Base-by-base conservation (phyloP, 2,888 invertebrate species). In the Cephus rjabovi region DNA sequence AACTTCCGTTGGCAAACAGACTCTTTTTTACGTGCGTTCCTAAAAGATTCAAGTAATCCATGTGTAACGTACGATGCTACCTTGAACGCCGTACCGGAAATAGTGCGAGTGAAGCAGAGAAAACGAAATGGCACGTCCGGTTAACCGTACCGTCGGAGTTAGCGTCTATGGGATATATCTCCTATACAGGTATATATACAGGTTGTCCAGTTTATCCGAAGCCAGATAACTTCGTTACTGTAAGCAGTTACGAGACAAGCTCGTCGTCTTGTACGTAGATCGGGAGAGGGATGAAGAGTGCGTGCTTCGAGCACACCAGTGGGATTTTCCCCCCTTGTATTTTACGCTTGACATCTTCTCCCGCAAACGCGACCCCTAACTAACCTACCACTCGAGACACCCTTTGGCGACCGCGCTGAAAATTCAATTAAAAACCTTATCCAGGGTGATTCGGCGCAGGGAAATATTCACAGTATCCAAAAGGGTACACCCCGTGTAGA, bases 201-300 rank as follows among this genome's bases (percentile, higher is more conserved):
- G 77, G 79, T 80, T 81, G 80, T 80, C 79, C 79, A 80, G 82
- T 81, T 85, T 83, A 85, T 84, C 83, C 81, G 83, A 87, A 87
- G 80, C 83, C 83, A 76, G 35, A 76, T 78, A 86, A 84, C 76
- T 82, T 86, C 85, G 81, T 84, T 85, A 85, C 79, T 74, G 78
- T 78, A 83, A 85, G 80, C 75, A 77, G 77, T 79, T 79, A 79
- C 79, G 75, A 78, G 81, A 76, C 81, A 74, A 40, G 56, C 69
- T 35, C 75, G 33, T 71, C 73, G 33, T 76, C 33, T 37, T 40
- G 6, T 40, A 40, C 40, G 40, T 40, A 1, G 40, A 40, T 40
- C 4, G 6, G 15, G 0, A 15, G 15, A 40, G 4, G 1, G 15
- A 40, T 1, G 40, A 15, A 6, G 40, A 40, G 15, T 15, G 15